phyloP scores from a whole-genome alignment of 1,140 invertebrate genomes.

The Tetragnatha versicolor region DNA sequence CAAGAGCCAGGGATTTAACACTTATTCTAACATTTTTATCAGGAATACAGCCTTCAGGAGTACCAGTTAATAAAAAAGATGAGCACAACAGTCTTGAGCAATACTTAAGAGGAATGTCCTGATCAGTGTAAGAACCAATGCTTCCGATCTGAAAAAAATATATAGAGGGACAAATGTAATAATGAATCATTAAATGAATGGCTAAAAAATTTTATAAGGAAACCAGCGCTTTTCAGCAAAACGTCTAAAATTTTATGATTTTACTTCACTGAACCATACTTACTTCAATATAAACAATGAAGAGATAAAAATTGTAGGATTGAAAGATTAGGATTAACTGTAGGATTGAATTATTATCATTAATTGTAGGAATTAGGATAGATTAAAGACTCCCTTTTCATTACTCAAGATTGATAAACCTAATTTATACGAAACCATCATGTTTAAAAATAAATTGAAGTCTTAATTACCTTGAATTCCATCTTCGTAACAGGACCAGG shows the following conservation, averaged over 20 bases:
- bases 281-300: no score
- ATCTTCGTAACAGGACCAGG: slow-evolving; percentile 30
- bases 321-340: no score
- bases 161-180: no score
- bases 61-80: slow-evolving; percentile 77
- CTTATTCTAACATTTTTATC: slow-evolving; percentile 79
- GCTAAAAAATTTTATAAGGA: no score
- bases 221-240: no score
- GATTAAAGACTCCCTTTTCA: no score
- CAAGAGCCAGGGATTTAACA: slow-evolving; percentile 81
- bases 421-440: neutral
- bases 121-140: slow-evolving; percentile 74
- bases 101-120: slow-evolving; percentile 75
- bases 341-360: no score
- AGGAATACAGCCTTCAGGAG: slow-evolving; percentile 69
- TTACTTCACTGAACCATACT: no score
- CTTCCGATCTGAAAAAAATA: slow-evolving; percentile 60
- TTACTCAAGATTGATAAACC: neutral
- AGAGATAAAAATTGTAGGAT: no score
- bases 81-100: slow-evolving; percentile 77
- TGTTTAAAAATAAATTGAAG: neutral
- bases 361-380: no score
- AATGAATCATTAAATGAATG: no score
- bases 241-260: no score
- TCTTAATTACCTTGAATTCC: slow-evolving; percentile 30